A percentile compares a stretch with the other conserved stretches of the same genome.
phyloP scores from a whole-genome alignment of 1,140 invertebrate genomes.

The Euura saliciscinereae region DNA sequence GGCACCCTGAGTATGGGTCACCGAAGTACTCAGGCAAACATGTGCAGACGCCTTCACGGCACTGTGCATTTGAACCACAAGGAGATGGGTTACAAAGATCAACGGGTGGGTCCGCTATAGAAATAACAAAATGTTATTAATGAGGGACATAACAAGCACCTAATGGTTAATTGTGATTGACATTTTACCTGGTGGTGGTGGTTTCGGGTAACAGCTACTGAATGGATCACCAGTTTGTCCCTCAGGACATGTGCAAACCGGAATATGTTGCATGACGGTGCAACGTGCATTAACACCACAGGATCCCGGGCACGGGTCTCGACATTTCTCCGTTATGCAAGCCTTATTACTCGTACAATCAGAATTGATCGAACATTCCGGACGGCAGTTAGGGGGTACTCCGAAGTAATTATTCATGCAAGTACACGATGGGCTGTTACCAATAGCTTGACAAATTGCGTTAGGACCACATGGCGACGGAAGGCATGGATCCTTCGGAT shows the following conservation, averaged over 20 bases:
- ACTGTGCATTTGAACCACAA: conserved; percentile 73
- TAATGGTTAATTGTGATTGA: neutral
- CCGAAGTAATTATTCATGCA: conserved; percentile 75
- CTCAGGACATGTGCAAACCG: conserved; percentile 73
- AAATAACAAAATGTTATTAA: neutral
- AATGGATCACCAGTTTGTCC: conserved; percentile 75
- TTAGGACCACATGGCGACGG: conserved; percentile 76
- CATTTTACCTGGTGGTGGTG: conserved; percentile 14
- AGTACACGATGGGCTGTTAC: conserved; percentile 57
- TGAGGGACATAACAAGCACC: too few species aligned
- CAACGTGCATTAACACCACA: conserved; percentile 77
- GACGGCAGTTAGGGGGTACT: conserved; percentile 70
- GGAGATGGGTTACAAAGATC: conserved; percentile 67
- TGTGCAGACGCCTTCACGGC: conserved; percentile 65
- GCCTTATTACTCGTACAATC: conserved; percentile 72
- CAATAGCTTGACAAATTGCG: conserved; percentile 60
- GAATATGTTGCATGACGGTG: conserved; percentile 71
- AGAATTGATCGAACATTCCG: conserved; percentile 71
- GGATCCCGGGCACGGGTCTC: conserved; percentile 75
- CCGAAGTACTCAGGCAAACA: conserved; percentile 69
- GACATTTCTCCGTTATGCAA: conserved; percentile 73
- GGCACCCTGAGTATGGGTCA: conserved; percentile 70
- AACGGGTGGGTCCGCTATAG: conserved; percentile 31
- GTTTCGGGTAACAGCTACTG: conserved; percentile 61
- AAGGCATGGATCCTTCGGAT: conserved; percentile 57